Evolutionary conservation across 2,113 vertebrate species (phyloP).

Genomic region (Cricetomys ansorgei): DNA sequence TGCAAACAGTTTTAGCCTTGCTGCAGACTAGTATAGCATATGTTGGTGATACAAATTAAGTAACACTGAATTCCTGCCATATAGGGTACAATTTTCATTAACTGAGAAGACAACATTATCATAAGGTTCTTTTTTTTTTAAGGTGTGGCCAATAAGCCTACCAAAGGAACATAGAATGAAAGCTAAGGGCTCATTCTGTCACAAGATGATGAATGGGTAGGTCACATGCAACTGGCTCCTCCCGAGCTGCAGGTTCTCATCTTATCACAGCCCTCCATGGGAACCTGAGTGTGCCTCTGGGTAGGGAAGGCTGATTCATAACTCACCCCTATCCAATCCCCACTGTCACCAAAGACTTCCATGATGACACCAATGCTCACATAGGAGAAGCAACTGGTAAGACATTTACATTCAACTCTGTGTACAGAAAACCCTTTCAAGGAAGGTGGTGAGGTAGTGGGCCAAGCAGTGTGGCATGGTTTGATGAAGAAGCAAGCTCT

Average conservation of each 20-base stretch:
- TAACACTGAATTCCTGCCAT: conserved; percentile 33
- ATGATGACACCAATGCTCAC: too few relatives aligned
- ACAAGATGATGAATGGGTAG: not conserved
- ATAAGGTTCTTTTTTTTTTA: conserved; percentile 57
- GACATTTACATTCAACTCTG: not conserved
- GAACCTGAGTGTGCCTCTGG: too few relatives aligned
- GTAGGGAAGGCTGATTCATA: not conserved
- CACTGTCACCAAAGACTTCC: not conserved
- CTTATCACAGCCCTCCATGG: fast-evolving
- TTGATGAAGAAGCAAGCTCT: not conserved
- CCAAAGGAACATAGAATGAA: not conserved
- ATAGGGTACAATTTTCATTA: not conserved
- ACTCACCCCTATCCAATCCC: not conserved
- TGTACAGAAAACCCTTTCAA: not conserved
- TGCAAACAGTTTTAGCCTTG: conserved; percentile 73
- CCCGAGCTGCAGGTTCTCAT: not conserved
- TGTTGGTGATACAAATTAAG: conserved; percentile 50
- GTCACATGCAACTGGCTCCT: not conserved
- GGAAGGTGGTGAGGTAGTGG: fast-evolving
- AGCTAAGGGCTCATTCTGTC: not conserved
- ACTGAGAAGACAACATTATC: conserved; percentile 38
- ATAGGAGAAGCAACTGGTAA: not conserved
- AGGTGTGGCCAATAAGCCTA: not conserved
- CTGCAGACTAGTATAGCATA: not conserved
- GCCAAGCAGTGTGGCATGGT: not conserved